Evolutionary conservation across 2,797 vertebrate genomes (phyloP), one percentile per base, ranked within the genome.

Genomic region (Antennarius maculatus): DNA sequence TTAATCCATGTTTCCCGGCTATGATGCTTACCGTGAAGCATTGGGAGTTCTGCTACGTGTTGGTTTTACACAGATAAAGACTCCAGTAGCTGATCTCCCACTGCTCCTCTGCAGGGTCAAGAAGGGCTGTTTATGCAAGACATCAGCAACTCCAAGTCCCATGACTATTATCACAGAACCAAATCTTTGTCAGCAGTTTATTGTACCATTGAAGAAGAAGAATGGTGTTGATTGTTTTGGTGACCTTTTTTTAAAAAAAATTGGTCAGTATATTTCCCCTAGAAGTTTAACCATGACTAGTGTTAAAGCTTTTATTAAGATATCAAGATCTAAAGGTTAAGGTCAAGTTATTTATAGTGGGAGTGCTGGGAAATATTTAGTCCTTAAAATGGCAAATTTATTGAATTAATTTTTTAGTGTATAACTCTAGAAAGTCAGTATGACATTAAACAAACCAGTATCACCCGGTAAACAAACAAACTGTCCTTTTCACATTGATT

Each of bases 111-210:
- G 51, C 17, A 42, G 52, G 46, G 75, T 81, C 77, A 81, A 56
- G 28, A 59, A 71, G 61, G n/a, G 9, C 11, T 80, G 64, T 81
- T 81, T 81, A 66, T 54, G 64, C 50, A 69, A 54, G 52, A 50
- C 71, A 52, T 39, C 39, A 65, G 48, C 53, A 65, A 29, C 31
- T 42, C 13, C 52, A 62, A 49, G 54, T 43, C 52, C 62, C 72
- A 70, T 42, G 37, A 39, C 37, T 11, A 50, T 57, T 61, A 31
- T 49, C 15, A 2, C 28, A 54, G 58, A 23, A 3, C 29, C 28
- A 73, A 52, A 56, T 13, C 7, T 0, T 27, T 17, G 12, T 45
- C 0, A 7, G 17, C 34, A 16, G 39, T 31, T 27, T 42, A 15
- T 41, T 8, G 54, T 16, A 37, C 51, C 8, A 34, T 39, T 23